A percentile compares a stretch with the other conserved stretches of the same genome.
These are phyloP conservation scores for Oikopleura vanhoeffeni DNA, from an alignment of 23 tunicate genomes.

Conservation along the genomic window DNA sequence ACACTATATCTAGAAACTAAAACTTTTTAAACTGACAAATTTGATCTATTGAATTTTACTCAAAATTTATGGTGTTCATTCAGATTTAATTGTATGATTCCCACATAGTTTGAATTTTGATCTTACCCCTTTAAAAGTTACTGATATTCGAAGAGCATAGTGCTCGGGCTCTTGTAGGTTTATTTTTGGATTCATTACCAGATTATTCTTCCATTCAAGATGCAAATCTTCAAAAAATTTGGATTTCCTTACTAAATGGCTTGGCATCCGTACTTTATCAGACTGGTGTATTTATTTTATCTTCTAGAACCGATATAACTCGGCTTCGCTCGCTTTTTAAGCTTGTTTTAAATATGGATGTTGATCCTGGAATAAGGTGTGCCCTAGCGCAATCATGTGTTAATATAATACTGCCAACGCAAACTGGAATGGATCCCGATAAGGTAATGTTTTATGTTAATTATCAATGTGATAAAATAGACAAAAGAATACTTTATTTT, in stretches of 20 bases:
- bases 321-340: background rate
- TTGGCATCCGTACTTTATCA: slow-evolving; percentile 2
- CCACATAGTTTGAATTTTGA: no score
- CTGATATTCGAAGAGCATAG: background rate
- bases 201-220: background rate
- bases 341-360: background rate
- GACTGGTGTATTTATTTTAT: background rate
- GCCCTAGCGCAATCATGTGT: slow-evolving; percentile 1
- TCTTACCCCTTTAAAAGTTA: background rate
- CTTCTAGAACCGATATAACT: background rate
- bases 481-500: no score
- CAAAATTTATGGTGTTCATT: no score
- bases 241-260: background rate
- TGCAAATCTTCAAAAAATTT: background rate
- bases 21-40: no score
- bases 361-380: background rate
- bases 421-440: no score
- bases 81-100: no score
- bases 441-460: no score
- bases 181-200: background rate
- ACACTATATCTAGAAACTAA: no score
- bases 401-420: background rate
- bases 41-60: no score
- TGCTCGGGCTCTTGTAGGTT: background rate
- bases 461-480: no score